A percentile compares a stretch with the other conserved stretches of the same genome.
These are phyloP conservation scores for Lepas anatifera DNA, from an alignment of 2,888 invertebrate genomes.

Conservation along the genomic window DNA sequence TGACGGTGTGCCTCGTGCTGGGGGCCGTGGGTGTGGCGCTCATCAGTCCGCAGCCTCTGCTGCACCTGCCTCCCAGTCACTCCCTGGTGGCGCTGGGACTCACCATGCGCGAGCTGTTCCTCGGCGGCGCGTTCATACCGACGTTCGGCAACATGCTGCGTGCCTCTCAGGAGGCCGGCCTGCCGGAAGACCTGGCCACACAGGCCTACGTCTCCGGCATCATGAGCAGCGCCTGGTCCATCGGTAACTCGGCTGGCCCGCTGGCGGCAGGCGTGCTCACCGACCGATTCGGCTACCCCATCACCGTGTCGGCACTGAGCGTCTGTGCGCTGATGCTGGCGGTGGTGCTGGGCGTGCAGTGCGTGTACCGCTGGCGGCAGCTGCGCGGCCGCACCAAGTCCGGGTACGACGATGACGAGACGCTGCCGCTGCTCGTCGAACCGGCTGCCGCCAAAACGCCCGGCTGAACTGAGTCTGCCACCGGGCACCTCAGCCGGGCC, in stretches of 20 bases:
- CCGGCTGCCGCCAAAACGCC: no score
- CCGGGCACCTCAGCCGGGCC: no score
- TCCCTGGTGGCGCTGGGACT: background rate
- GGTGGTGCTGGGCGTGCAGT: background rate
- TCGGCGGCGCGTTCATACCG: conserved; percentile 7
- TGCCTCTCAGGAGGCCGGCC: background rate
- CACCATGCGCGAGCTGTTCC: conserved; percentile 5
- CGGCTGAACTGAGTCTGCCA: no score
- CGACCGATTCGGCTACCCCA: background rate
- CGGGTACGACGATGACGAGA: no score
- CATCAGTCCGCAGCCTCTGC: background rate
- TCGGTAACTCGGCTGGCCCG: background rate
- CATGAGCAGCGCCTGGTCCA: background rate
- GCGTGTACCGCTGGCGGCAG: background rate
- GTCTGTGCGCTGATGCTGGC: background rate
- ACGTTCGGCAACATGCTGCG: conserved; percentile 4
- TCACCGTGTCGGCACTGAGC: background rate
- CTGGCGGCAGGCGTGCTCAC: background rate
- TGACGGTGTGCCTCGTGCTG: background rate
- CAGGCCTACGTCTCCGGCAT: conserved; percentile 5
- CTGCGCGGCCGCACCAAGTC: background rate
- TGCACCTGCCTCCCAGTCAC: background rate
- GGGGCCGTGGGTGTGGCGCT: background rate
- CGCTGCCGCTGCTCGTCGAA: no score
- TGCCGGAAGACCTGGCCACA: background rate